A percentile compares a stretch with the other conserved stretches of the same genome.
phyloP scores from a whole-genome alignment of 2,888 invertebrate genomes.

The Portevinia maculata region DNA sequence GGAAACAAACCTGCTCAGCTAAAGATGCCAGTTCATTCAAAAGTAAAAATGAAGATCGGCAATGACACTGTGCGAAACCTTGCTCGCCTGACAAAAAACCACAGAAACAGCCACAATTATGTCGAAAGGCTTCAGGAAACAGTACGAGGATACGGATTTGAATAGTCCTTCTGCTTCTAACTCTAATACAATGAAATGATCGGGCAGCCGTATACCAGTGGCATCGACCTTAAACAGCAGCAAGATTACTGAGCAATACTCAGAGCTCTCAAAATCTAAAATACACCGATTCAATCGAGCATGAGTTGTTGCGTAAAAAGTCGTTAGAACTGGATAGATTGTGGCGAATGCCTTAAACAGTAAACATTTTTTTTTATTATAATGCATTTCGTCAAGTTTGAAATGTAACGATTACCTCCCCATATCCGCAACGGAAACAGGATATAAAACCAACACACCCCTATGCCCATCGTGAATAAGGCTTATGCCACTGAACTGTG shows the following conservation, averaged over 20 bases:
- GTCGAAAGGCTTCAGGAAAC: slow-evolving; percentile 6
- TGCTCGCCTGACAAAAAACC: slow-evolving; percentile 3
- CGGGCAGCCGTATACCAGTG: slow-evolving; percentile 3
- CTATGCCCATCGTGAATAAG: no score
- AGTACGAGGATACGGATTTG: slow-evolving; percentile 5
- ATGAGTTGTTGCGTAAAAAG: neutral
- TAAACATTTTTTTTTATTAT: no score
- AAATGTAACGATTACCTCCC: no score
- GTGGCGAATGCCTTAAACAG: no score
- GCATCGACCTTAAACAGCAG: slow-evolving; percentile 9
- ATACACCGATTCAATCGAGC: neutral
- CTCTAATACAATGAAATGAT: slow-evolving; percentile 6
- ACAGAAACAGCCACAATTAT: neutral
- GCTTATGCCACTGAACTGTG: no score
- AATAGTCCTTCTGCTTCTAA: neutral
- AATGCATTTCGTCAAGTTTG: no score
- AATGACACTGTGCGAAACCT: slow-evolving; percentile 3
- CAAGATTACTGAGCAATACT: slow-evolving; percentile 15
- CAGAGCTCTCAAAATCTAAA: slow-evolving; percentile 12
- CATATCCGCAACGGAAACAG: no score
- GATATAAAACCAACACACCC: no score
- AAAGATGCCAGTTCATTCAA: slow-evolving; percentile 10
- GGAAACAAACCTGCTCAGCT: slow-evolving; percentile 11
- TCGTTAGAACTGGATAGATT: neutral
- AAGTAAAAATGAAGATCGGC: neutral